phyloP scores from a whole-genome alignment of 2,888 invertebrate species.

The Ochropacha duplaris region DNA sequence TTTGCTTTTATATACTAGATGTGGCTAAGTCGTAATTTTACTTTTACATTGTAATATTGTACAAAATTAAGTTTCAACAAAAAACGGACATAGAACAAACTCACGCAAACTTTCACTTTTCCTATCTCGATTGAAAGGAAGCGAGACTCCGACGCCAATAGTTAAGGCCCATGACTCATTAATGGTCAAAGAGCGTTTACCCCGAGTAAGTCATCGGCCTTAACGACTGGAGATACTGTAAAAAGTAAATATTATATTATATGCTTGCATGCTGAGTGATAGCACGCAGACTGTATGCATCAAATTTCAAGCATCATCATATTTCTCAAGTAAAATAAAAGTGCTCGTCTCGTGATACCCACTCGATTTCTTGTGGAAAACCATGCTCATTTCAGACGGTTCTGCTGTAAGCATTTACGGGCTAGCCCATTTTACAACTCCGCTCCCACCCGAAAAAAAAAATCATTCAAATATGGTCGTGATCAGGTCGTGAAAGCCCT shows the following conservation, averaged over 20 bases:
- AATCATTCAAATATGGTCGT: no score
- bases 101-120: conserved; percentile 12
- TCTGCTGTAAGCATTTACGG: no score
- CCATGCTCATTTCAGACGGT: no score
- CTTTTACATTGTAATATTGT: not conserved
- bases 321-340: no score
- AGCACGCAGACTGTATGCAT: not conserved
- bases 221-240: not conserved
- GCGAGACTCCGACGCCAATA: not conserved
- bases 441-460: no score
- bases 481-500: no score
- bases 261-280: not conserved
- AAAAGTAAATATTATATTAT: no score
- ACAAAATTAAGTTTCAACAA: not conserved
- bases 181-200: not conserved
- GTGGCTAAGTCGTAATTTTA: no score
- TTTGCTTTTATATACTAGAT: no score
- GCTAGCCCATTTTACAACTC: no score
- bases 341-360: no score
- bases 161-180: not conserved
- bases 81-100: conserved; percentile 1
- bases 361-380: no score
- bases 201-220: not conserved
- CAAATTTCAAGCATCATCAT: not conserved
- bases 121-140: conserved; percentile 2